Evolutionary conservation across 1,140 invertebrate species (phyloP).

Genomic region (Drosophila pandora): DNA sequence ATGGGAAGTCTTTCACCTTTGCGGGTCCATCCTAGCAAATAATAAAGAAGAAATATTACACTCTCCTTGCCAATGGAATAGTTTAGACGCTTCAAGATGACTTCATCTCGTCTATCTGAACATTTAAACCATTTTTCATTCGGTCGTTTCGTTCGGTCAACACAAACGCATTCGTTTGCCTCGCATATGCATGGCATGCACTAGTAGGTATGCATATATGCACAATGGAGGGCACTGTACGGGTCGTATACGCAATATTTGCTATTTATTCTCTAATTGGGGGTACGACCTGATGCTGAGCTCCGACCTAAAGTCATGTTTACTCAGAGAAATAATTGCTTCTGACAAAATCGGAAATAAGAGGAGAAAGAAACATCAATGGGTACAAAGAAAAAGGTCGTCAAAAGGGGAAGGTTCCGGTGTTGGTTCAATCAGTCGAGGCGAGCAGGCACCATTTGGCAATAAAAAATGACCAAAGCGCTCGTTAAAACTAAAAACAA

Average conservation of each 20-base stretch:
- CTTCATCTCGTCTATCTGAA: constrained; percentile 41
- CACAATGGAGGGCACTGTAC: constrained; percentile 15
- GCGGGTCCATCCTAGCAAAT: constrained; percentile 17
- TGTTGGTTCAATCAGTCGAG: constrained; percentile 22
- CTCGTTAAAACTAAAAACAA: constrained; percentile 79
- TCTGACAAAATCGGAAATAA: constrained; percentile 15
- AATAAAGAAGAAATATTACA: constrained; percentile 58
- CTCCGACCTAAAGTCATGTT: constrained; percentile 35
- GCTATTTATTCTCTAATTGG: constrained; percentile 62
- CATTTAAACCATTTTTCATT: constrained; percentile 38
- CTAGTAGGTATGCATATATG: constrained; percentile 14
- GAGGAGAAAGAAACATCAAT: constrained; percentile 14
- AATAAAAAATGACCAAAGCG: constrained; percentile 56
- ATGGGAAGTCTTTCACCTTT: constrained; percentile 43
- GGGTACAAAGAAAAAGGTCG: not conserved
- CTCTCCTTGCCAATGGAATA: not conserved
- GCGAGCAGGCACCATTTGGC: constrained; percentile 40
- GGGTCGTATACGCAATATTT: constrained; percentile 63
- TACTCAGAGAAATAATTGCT: constrained; percentile 39
- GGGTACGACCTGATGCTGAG: constrained; percentile 28
- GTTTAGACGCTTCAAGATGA: constrained; percentile 31
- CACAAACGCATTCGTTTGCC: constrained; percentile 53
- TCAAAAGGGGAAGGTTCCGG: constrained; percentile 11
- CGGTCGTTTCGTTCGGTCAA: constrained; percentile 48
- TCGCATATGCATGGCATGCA: not conserved